Conservation (phyloP, 2,113 vertebrate species). For the Lipotes vexillifer region DNA sequence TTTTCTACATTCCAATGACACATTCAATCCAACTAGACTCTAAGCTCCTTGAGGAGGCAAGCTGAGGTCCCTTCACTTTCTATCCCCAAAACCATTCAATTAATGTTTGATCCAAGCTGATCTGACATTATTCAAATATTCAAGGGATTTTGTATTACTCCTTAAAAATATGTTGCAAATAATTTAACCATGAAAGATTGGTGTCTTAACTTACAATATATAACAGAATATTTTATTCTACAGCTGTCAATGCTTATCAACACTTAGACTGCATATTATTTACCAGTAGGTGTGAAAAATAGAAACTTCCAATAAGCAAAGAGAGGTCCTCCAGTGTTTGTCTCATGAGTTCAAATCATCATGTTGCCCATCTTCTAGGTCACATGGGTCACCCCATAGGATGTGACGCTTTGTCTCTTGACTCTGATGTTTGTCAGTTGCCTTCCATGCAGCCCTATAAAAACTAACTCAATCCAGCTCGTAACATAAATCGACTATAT, state of each 20-base stretch:
- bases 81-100: no score
- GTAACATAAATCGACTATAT: background rate
- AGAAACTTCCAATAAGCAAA: background rate
- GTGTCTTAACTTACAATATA: background rate
- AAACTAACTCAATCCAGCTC: background rate
- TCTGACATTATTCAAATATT: background rate
- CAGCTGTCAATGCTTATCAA: no score
- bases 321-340: background rate
- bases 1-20: background rate
- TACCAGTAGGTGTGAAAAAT: background rate
- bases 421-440: background rate
- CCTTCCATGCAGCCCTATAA: background rate
- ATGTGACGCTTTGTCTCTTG: background rate
- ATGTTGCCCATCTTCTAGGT: background rate
- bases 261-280: background rate
- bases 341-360: background rate
- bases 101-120: background rate
- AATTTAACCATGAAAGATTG: background rate
- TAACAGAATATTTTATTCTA: background rate
- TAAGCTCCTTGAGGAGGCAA: rapidly evolving
- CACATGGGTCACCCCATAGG: background rate
- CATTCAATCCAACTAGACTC: background rate
- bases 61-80: background rate
- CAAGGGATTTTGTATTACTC: background rate
- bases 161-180: background rate